These are phyloP conservation scores for Diachrysia chrysitis DNA, from an alignment of 2,888 invertebrate genomes.

Conservation along the genomic window DNA sequence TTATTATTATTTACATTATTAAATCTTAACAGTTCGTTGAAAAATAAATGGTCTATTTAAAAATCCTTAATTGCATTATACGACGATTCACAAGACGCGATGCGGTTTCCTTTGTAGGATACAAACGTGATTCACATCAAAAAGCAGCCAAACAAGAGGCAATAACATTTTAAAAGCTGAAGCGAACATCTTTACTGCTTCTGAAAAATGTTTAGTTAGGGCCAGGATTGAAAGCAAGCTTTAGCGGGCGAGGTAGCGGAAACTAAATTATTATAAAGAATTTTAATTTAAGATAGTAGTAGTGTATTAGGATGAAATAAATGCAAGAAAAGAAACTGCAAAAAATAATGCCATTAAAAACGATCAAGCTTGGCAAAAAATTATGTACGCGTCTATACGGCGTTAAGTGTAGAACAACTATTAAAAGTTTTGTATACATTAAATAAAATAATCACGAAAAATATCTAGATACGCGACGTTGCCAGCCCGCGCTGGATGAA, in stretches of 20 bases:
- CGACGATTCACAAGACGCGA: background rate
- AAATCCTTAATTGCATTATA: background rate
- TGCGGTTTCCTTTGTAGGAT: background rate
- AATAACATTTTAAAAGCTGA: slow-evolving; percentile 37
- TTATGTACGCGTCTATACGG: too few species aligned
- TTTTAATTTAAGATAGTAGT: too few species aligned
- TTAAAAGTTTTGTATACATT: too few species aligned
- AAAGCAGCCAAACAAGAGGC: slow-evolving; percentile 24
- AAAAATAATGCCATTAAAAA: too few species aligned
- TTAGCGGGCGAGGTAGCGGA: background rate
- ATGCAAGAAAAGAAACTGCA: too few species aligned
- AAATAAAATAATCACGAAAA: too few species aligned
- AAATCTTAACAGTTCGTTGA: background rate
- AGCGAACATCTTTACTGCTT: slow-evolving; percentile 20
- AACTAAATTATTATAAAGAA: too few species aligned
- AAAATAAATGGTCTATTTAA: background rate
- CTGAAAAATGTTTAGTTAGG: slow-evolving; percentile 11
- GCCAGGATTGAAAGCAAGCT: background rate
- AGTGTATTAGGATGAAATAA: too few species aligned
- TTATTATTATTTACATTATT: background rate
- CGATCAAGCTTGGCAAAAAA: too few species aligned
- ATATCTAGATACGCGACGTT: too few species aligned
- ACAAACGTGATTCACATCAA: slow-evolving; percentile 28
- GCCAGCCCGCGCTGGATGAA: too few species aligned
- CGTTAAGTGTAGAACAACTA: too few species aligned